These are phyloP conservation scores for Sebastes vulpes DNA, from an alignment of 2,797 vertebrate genomes.

Conservation along the genomic window DNA sequence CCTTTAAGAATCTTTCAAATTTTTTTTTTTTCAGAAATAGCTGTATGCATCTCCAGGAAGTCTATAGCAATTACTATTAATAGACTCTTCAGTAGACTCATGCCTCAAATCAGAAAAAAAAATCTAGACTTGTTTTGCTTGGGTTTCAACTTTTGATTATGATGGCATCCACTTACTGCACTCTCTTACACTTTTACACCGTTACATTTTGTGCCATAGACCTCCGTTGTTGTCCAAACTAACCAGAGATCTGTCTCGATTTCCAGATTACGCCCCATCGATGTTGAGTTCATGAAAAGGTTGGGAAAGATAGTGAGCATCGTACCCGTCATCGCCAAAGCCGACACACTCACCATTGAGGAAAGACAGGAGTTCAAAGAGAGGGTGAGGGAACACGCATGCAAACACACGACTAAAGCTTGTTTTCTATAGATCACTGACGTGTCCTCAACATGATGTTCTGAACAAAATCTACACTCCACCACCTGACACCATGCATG, in stretches of 20 bases:
- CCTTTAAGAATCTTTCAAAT: too few species aligned
- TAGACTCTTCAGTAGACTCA: too few species aligned
- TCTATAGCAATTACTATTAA: too few species aligned
- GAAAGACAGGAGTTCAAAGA: slow-evolving; percentile 93
- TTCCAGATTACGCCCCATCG: slow-evolving; percentile 92
- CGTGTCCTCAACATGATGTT: neutral
- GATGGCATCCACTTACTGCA: too few species aligned
- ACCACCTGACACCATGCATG: neutral
- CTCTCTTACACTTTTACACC: neutral
- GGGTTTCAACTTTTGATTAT: neutral
- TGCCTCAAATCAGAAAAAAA: too few species aligned
- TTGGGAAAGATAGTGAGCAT: slow-evolving; percentile 94
- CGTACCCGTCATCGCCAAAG: slow-evolving; percentile 95
- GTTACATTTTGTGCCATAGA: neutral
- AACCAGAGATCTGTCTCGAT: neutral
- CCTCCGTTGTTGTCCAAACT: neutral
- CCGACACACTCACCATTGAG: slow-evolving; percentile 94
- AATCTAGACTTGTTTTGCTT: neutral
- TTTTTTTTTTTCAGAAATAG: too few species aligned
- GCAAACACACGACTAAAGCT: neutral
- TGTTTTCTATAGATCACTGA: neutral
- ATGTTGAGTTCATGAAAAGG: slow-evolving; percentile 94
- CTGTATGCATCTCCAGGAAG: too few species aligned
- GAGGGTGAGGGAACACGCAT: slow-evolving; percentile 83
- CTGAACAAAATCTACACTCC: neutral